These are phyloP conservation scores for Pangasianodon gigas DNA, from an alignment of 2,113 vertebrate genomes.

Conservation along the genomic window DNA sequence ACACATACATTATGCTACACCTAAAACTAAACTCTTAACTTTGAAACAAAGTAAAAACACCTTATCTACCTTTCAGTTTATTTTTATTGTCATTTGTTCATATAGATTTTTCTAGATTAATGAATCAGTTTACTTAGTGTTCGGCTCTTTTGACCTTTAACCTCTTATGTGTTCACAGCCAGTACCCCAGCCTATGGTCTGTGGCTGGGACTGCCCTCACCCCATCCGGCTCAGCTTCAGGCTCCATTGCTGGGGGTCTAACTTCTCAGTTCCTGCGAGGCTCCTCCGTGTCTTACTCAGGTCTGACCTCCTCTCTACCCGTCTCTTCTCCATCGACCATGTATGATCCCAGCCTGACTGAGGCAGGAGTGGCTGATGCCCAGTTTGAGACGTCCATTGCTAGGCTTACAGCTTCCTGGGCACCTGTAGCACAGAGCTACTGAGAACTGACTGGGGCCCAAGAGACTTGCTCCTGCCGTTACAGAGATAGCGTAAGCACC, in stretches of 20 bases:
- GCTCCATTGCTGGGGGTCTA: constrained; percentile 71
- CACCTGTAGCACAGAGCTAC: constrained; percentile 79
- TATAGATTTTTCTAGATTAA: not conserved
- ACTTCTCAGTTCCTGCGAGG: constrained; percentile 78
- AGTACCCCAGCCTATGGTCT: constrained; percentile 79
- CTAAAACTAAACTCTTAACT: not conserved
- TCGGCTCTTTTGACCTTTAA: not conserved
- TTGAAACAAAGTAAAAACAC: not conserved
- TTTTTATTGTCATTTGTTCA: not conserved
- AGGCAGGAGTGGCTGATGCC: constrained; percentile 70
- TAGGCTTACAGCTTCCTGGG: constrained; percentile 76
- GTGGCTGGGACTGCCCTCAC: constrained; percentile 74
- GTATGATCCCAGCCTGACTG: constrained; percentile 74
- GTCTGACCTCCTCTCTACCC: constrained; percentile 75
- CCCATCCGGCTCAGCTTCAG: constrained; percentile 70
- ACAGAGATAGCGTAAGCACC: not conserved
- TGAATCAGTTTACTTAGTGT: not conserved
- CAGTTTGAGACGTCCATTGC: constrained; percentile 81
- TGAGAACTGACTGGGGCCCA: constrained; percentile 52
- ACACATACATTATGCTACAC: not conserved
- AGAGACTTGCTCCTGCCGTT: not conserved
- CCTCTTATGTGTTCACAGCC: constrained; percentile 60
- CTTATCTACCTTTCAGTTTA: not conserved
- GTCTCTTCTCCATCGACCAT: constrained; percentile 76
- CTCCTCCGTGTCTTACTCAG: constrained; percentile 73